These are phyloP conservation scores for Zootoca vivipara DNA, from an alignment of 2,113 vertebrate genomes.

Conservation along the genomic window DNA sequence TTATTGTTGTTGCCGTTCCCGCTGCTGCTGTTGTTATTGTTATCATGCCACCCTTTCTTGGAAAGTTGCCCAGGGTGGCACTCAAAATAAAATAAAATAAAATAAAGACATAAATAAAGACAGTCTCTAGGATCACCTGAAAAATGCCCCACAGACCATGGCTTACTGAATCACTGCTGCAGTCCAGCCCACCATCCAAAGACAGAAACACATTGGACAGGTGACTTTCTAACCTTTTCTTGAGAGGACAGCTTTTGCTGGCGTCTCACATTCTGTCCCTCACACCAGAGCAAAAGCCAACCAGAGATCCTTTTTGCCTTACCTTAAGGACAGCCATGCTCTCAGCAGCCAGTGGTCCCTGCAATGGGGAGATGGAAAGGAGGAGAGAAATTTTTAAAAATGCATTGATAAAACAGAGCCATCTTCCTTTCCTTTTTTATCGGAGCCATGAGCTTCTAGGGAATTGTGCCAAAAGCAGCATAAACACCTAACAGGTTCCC, in stretches of 20 bases:
- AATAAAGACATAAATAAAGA: background rate
- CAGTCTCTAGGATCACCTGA: background rate
- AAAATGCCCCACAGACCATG: background rate
- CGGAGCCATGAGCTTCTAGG: background rate
- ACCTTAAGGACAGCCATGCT: slow-evolving; percentile 74
- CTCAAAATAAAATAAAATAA: background rate
- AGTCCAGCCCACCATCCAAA: background rate
- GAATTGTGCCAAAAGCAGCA: slow-evolving; percentile 21
- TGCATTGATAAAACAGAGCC: background rate
- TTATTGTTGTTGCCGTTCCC: no score
- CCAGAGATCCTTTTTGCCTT: slow-evolving; percentile 33
- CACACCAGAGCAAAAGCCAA: background rate
- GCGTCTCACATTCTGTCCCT: background rate
- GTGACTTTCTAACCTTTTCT: background rate
- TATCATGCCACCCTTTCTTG: no score
- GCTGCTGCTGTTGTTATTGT: no score
- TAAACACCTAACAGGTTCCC: background rate
- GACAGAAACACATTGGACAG: background rate
- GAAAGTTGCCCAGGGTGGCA: no score
- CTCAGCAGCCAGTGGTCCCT: slow-evolving; percentile 72
- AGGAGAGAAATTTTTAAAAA: background rate
- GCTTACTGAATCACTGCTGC: no score
- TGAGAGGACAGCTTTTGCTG: background rate
- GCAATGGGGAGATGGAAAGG: slow-evolving; percentile 17
- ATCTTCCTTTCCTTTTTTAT: background rate